These are phyloP conservation scores for Neoarius graeffei DNA, from an alignment of 2,113 vertebrate species.

Conservation along the genomic window DNA sequence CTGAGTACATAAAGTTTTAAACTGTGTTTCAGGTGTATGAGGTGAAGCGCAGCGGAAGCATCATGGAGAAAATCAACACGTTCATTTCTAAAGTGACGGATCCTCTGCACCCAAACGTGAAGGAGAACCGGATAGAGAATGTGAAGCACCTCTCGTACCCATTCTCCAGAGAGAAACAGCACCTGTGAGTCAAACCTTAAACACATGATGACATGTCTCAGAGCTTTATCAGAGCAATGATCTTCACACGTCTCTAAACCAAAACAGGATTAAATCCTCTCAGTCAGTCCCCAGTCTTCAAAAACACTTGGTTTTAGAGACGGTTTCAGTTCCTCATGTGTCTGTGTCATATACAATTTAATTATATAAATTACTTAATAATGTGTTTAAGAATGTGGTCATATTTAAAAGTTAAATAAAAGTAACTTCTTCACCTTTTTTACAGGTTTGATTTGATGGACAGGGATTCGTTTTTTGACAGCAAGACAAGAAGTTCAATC, in stretches of 20 bases:
- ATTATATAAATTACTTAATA: not conserved
- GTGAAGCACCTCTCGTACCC: slow-evolving; percentile 91
- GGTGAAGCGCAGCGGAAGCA: slow-evolving; percentile 80
- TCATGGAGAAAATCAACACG: slow-evolving; percentile 86
- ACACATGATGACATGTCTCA: not conserved
- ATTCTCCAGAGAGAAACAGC: slow-evolving; percentile 94
- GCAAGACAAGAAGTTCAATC: slow-evolving; percentile 95
- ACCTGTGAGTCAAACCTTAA: slow-evolving; percentile 81
- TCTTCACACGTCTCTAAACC: not conserved
- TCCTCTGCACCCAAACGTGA: slow-evolving; percentile 89
- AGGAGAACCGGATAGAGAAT: slow-evolving; percentile 79
- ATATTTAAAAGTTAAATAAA: not conserved
- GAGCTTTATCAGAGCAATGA: not conserved
- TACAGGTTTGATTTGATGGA: slow-evolving; percentile 94
- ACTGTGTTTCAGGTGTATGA: slow-evolving; percentile 81
- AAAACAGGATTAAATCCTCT: not conserved
- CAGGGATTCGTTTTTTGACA: slow-evolving; percentile 95
- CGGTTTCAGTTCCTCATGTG: not conserved
- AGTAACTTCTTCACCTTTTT: not conserved
- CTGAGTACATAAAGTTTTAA: not conserved
- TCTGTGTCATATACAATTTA: not conserved
- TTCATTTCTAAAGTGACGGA: slow-evolving; percentile 86
- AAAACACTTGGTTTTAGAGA: not conserved
- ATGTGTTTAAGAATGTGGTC: not conserved
- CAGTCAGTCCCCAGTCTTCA: not conserved